Percentiles rank a stretch among this genome's conserved stretches.
Conservation (phyloP, 2,888 invertebrate species). For the Tenthredo livida region DNA sequence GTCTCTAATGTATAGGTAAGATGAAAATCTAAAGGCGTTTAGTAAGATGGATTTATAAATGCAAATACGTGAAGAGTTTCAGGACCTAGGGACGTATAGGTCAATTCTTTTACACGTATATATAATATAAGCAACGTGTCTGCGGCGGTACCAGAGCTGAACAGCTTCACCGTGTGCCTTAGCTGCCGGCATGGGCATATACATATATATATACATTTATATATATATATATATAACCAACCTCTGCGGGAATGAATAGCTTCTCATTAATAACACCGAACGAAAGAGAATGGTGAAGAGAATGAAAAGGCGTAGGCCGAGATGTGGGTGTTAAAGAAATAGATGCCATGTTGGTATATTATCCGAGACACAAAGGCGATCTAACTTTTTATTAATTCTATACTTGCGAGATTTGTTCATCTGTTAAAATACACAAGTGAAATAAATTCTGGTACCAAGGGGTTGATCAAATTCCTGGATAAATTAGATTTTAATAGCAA, state of each 20-base stretch:
- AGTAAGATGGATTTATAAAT: conserved; percentile 34
- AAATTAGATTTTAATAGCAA: background rate
- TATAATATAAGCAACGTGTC: background rate
- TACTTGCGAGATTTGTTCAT: background rate
- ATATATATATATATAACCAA: no score
- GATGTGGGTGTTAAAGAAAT: conserved; percentile 51
- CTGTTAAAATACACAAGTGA: background rate
- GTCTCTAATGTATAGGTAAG: background rate
- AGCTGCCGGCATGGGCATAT: background rate
- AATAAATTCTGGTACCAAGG: no score
- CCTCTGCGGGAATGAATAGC: conserved; percentile 43
- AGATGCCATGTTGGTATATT: conserved; percentile 45
- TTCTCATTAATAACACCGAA: conserved; percentile 51
- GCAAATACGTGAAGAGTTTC: conserved; percentile 7
- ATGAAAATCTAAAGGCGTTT: conserved; percentile 14
- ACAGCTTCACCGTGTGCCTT: background rate
- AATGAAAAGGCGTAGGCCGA: conserved; percentile 49
- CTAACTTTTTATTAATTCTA: conserved; percentile 28
- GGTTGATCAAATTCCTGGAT: background rate
- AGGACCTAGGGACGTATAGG: background rate
- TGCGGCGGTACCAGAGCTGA: background rate
- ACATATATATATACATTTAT: no score
- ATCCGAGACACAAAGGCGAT: conserved; percentile 34
- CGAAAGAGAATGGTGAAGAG: conserved; percentile 47
- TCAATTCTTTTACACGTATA: conserved; percentile 34